Conservation (phyloP, 2,113 vertebrate species). For the Sporophila hypoxantha region DNA sequence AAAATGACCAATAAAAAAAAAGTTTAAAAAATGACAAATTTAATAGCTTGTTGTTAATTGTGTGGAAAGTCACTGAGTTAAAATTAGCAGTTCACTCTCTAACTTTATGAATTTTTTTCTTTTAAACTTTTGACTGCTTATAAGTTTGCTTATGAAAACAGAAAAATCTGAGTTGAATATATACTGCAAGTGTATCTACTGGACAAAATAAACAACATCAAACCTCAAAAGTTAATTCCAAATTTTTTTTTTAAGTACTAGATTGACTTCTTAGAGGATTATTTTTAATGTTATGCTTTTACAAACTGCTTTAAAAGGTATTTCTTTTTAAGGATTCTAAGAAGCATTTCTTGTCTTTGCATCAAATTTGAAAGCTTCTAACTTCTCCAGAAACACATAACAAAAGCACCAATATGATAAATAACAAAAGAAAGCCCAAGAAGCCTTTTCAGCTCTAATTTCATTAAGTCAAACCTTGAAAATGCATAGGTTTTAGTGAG, state of each 20-base stretch:
- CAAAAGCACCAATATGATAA: not conserved
- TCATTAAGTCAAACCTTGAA: not conserved
- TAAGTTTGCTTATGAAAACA: not conserved
- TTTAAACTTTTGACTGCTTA: not conserved
- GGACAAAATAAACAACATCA: not conserved
- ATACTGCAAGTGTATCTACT: not conserved
- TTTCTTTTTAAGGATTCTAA: not conserved
- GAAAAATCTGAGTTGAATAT: not conserved
- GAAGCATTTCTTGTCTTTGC: not conserved
- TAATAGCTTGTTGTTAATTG: not conserved
- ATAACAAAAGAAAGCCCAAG: not conserved
- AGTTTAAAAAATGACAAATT: not conserved
- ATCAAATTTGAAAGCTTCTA: not conserved
- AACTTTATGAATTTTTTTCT: not conserved
- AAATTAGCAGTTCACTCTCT: not conserved
- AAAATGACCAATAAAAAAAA: not conserved
- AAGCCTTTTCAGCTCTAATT: not conserved
- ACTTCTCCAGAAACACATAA: not conserved
- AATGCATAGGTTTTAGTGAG: not conserved
- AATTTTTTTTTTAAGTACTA: not conserved
- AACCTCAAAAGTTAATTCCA: not conserved
- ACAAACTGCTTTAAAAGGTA: not conserved
- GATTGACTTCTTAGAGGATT: not conserved
- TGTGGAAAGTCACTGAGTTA: not conserved
- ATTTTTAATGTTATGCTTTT: not conserved